These are phyloP conservation scores for Drosophila neotestacea DNA, from an alignment of 2,888 invertebrate genomes.

Conservation along the genomic window DNA sequence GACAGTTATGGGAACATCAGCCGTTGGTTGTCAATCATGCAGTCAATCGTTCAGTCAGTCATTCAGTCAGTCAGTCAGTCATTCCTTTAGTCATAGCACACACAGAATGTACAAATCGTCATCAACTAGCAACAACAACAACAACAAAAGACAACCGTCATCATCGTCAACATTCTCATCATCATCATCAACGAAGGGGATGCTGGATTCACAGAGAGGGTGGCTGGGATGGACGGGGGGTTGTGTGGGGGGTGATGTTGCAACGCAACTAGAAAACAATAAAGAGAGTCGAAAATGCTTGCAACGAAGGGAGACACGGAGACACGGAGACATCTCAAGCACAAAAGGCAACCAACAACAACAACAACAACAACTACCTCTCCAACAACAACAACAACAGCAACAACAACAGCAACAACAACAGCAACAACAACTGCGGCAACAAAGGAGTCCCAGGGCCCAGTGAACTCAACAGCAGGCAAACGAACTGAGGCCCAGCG, in stretches of 20 bases:
- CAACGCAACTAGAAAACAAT: slow-evolving; percentile 42
- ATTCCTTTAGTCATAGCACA: slow-evolving; percentile 32
- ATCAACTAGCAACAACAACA: slow-evolving; percentile 39
- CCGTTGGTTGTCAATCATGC: slow-evolving; percentile 39
- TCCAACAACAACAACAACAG: slow-evolving; percentile 5
- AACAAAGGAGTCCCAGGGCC: slow-evolving; percentile 34
- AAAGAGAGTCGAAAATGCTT: slow-evolving; percentile 34
- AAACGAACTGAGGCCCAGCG: slow-evolving; percentile 32
- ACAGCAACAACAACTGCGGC: slow-evolving; percentile 22
- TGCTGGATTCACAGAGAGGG: neutral
- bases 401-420: slow-evolving; percentile 27
- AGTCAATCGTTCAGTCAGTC: slow-evolving; percentile 37
- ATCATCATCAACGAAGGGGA: slow-evolving; percentile 21
- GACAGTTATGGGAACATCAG: slow-evolving; percentile 29
- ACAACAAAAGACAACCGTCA: slow-evolving; percentile 29
- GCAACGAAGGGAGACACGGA: slow-evolving; percentile 11
- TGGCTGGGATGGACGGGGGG: neutral
- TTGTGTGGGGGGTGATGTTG: neutral
- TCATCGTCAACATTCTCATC: slow-evolving; percentile 28
- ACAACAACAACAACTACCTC: slow-evolving; percentile 13
- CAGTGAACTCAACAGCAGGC: slow-evolving; percentile 37
- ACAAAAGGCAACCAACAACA: slow-evolving; percentile 50
- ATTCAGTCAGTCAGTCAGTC: slow-evolving; percentile 32
- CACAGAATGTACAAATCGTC: slow-evolving; percentile 47
- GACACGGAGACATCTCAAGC: slow-evolving; percentile 46